Conservation (phyloP, 1,140 invertebrate species). For the Lanistes nyassanus region DNA sequence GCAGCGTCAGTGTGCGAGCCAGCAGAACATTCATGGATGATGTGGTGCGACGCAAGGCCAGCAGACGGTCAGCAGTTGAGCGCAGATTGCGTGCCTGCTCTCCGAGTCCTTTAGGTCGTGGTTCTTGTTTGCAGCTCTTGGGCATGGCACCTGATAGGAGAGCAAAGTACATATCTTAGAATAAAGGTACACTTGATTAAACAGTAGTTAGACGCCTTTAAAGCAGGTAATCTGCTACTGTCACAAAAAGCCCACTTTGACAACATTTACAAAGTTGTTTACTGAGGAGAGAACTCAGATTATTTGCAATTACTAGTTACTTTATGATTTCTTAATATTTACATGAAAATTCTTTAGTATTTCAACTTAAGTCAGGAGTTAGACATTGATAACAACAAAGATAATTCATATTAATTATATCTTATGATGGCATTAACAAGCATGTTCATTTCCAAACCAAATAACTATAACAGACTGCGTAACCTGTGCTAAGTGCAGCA, state of each 20-base stretch:
- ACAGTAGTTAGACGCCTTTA: too few species aligned
- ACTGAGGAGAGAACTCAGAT: too few species aligned
- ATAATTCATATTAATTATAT: too few species aligned
- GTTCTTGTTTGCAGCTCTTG: constrained; percentile 31
- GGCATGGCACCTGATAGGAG: constrained; percentile 32
- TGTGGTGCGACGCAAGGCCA: constrained; percentile 70
- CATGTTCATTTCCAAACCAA: background rate
- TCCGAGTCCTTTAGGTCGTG: constrained; percentile 61
- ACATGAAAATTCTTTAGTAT: too few species aligned
- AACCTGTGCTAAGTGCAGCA: background rate
- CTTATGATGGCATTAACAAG: background rate
- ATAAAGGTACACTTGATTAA: too few species aligned
- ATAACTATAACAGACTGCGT: background rate
- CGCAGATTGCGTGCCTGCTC: constrained; percentile 69
- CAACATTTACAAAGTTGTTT: too few species aligned
- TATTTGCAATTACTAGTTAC: too few species aligned
- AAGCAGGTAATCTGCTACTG: too few species aligned
- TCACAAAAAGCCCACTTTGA: too few species aligned
- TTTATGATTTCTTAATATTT: too few species aligned
- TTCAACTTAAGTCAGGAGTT: too few species aligned
- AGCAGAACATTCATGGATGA: constrained; percentile 70
- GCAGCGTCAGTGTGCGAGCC: constrained; percentile 71
- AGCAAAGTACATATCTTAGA: background rate
- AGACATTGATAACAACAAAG: too few species aligned
- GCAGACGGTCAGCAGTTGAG: constrained; percentile 68